A percentile compares a stretch with the other conserved stretches of the same genome.
These are phyloP conservation scores for Eurystomus glaucurus DNA, from an alignment of 2,797 vertebrate genomes.

Conservation along the genomic window DNA sequence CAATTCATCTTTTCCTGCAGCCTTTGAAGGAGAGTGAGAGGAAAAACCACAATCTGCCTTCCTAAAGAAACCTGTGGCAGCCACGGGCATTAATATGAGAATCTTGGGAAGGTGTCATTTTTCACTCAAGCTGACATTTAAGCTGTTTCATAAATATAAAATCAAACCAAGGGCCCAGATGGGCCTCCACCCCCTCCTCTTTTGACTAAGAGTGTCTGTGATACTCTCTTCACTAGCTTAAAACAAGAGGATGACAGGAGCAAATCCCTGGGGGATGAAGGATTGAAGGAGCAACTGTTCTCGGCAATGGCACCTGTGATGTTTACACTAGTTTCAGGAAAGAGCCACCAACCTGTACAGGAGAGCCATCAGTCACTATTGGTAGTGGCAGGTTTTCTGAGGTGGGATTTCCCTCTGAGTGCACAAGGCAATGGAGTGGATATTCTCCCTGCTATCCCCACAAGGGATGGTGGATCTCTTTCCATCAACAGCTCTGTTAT, in stretches of 20 bases:
- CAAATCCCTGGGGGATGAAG: slow-evolving; percentile 48
- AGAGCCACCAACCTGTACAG: neutral
- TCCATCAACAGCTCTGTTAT: neutral
- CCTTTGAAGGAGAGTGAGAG: slow-evolving; percentile 51
- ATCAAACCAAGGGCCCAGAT: slow-evolving; percentile 85
- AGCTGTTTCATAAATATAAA: slow-evolving; percentile 87
- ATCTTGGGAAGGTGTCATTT: slow-evolving; percentile 81
- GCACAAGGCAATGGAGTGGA: neutral
- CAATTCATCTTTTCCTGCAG: slow-evolving; percentile 71
- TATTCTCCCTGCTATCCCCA: neutral
- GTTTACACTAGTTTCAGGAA: slow-evolving; percentile 24
- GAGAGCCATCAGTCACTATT: slow-evolving; percentile 28
- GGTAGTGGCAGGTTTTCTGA: slow-evolving; percentile 26
- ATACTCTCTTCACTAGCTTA: slow-evolving; percentile 77
- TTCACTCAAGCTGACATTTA: slow-evolving; percentile 87
- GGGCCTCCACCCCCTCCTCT: slow-evolving; percentile 81
- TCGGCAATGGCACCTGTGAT: neutral
- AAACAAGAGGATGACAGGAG: slow-evolving; percentile 68
- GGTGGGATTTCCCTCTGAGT: slow-evolving; percentile 23
- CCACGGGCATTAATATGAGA: slow-evolving; percentile 83
- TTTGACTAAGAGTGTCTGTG: slow-evolving; percentile 76
- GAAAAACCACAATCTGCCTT: slow-evolving; percentile 74
- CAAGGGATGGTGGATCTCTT: neutral
- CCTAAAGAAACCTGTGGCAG: slow-evolving; percentile 77
- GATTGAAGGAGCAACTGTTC: neutral